Conservation (phyloP, 2,797 vertebrate genomes). For the Micromesistius poutassou region DNA sequence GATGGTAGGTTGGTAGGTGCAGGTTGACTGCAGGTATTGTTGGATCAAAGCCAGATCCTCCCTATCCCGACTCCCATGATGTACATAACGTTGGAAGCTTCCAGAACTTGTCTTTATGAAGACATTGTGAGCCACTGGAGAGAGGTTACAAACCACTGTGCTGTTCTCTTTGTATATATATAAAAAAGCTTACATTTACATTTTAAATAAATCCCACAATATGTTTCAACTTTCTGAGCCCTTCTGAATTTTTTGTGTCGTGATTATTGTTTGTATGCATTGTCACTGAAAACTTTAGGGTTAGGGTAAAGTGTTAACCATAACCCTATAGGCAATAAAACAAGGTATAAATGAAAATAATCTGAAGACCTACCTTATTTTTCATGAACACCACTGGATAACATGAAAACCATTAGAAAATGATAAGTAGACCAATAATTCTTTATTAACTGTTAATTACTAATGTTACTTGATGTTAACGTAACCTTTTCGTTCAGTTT, state of each 20-base stretch:
- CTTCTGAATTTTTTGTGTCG: neutral
- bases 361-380: too few species aligned
- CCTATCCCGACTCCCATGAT: neutral
- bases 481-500: too few species aligned
- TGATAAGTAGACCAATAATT: too few species aligned
- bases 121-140: neutral
- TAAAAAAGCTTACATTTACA: neutral
- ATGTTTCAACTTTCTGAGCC: neutral
- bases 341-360: too few species aligned
- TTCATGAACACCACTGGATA: too few species aligned
- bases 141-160: neutral
- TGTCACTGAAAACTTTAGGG: too few species aligned
- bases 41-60: neutral
- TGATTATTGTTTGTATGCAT: neutral
- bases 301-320: too few species aligned
- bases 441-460: too few species aligned
- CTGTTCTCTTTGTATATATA: neutral
- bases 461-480: too few species aligned
- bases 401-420: too few species aligned
- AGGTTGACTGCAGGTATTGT: neutral
- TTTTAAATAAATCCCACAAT: neutral
- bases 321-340: too few species aligned
- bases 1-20: too few species aligned
- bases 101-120: neutral
- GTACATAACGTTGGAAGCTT: neutral